phyloP scores from a whole-genome alignment of 2,888 invertebrate species.

The Hirtodrosophila cameraria region DNA sequence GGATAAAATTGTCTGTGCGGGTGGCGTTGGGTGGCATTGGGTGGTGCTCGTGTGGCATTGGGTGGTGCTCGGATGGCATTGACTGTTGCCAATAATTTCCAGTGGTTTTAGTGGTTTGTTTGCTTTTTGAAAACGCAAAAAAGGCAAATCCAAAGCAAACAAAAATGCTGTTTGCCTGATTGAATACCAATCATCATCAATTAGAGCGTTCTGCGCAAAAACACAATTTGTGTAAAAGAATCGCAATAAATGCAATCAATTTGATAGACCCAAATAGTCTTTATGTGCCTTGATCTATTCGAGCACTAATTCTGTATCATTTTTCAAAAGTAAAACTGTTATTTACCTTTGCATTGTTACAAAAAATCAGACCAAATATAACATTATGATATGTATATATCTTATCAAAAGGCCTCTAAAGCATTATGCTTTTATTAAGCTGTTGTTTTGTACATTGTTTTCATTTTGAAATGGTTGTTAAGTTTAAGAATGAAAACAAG shows the following conservation, averaged over 20 bases:
- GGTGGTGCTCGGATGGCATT: not conserved
- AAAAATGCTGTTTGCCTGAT: conserved; percentile 19
- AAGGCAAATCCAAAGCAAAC: not conserved
- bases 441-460: not conserved
- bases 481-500: no score
- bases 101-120: conserved; percentile 5
- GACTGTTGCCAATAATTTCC: not conserved
- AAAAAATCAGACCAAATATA: no score
- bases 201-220: conserved; percentile 36
- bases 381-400: not conserved
- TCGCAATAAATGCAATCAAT: conserved; percentile 4
- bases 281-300: no score
- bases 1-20: conserved; percentile 1
- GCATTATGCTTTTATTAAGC: conserved; percentile 1
- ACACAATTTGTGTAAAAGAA: not conserved
- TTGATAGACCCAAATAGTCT: no score
- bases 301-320: no score
- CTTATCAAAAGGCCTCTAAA: not conserved
- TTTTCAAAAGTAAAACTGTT: no score
- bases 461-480: no score
- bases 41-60: not conserved
- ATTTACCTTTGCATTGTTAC: no score
- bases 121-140: not conserved
- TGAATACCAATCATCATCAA: conserved; percentile 63
- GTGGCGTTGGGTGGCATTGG: not conserved